These are phyloP conservation scores for Mechanitis messenoides DNA, from an alignment of 2,888 invertebrate genomes.

Conservation along the genomic window DNA sequence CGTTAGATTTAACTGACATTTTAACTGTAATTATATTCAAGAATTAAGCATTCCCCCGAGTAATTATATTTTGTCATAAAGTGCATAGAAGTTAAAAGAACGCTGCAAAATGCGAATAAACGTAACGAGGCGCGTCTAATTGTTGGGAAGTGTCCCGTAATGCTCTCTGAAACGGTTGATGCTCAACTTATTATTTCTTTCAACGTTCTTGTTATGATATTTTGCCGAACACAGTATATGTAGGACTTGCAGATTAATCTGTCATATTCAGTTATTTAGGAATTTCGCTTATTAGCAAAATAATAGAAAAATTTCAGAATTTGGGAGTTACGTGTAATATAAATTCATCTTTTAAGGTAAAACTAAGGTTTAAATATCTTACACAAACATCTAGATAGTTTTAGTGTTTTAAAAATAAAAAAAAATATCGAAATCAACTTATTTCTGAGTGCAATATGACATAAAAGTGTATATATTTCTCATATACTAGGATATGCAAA, in stretches of 20 bases:
- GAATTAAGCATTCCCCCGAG: not conserved
- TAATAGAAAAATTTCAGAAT: too few relatives aligned
- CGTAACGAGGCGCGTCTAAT: constrained; percentile 70
- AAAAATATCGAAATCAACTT: too few relatives aligned
- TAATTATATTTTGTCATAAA: constrained; percentile 42
- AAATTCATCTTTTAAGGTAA: too few relatives aligned
- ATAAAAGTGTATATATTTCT: not conserved
- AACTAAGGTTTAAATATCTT: too few relatives aligned
- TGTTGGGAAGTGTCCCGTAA: constrained; percentile 67
- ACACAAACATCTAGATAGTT: too few relatives aligned
- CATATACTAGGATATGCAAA: constrained; percentile 57
- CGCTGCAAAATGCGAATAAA: constrained; percentile 50
- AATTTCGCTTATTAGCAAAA: too few relatives aligned
- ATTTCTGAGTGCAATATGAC: too few relatives aligned
- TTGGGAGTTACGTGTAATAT: too few relatives aligned
- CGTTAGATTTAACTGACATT: too few relatives aligned
- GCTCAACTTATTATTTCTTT: constrained; percentile 56
- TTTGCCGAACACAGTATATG: constrained; percentile 43
- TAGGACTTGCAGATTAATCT: constrained; percentile 31
- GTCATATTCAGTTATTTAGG: not conserved
- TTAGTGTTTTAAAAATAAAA: too few relatives aligned
- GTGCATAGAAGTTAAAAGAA: constrained; percentile 45
- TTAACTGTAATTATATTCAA: not conserved
- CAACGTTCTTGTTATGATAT: constrained; percentile 66
- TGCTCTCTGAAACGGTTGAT: constrained; percentile 39